Conservation (phyloP, 2,888 invertebrate genomes). For the Clanis bilineata region DNA sequence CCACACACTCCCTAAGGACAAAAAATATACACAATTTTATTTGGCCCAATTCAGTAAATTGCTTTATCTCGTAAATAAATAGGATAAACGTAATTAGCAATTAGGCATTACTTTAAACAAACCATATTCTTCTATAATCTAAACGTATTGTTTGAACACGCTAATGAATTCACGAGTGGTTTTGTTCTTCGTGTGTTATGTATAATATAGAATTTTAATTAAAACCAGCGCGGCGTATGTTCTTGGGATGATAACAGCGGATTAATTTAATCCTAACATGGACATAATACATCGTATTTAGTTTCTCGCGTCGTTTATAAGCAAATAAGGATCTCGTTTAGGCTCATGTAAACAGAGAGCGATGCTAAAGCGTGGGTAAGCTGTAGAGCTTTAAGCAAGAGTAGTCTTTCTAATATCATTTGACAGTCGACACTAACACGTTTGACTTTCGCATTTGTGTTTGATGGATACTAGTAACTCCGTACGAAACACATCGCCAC, state of each 20-base stretch:
- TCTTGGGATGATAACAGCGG: conserved; percentile 2
- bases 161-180: conserved; percentile 13
- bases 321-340: not conserved
- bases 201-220: conserved; percentile 8
- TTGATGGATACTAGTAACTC: too few species aligned
- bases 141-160: not conserved
- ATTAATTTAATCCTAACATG: conserved; percentile 6
- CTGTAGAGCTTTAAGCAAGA: too few species aligned
- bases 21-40: not conserved
- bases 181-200: conserved; percentile 4
- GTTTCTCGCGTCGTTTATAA: not conserved
- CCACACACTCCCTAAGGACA: not conserved
- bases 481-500: too few species aligned
- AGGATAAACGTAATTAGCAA: conserved; percentile 8
- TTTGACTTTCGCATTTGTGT: too few species aligned
- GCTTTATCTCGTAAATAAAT: not conserved
- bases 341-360: too few species aligned
- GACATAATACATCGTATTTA: not conserved
- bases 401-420: too few species aligned
- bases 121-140: not conserved
- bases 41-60: not conserved
- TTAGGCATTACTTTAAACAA: not conserved
- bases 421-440: too few species aligned
- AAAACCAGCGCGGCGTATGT: conserved; percentile 1
- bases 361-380: too few species aligned